Evolutionary conservation across 2,888 invertebrate species (phyloP).

Genomic region (Lithophane ornitopus): DNA sequence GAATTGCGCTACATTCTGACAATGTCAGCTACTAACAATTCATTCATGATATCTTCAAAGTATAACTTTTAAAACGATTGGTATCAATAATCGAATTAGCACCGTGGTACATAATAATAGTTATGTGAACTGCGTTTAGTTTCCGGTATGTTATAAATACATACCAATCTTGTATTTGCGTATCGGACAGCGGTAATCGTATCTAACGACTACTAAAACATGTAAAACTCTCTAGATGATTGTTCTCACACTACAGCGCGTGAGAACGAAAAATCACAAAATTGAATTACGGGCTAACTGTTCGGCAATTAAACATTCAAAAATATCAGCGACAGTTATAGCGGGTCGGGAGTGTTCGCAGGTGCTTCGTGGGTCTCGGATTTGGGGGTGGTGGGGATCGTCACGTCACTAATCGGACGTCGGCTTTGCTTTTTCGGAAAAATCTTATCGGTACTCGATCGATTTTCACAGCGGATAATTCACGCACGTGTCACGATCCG

Average conservation of each 20-base stretch:
- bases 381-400: conserved; percentile 82
- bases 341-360: conserved; percentile 80
- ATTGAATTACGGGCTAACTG: conserved; percentile 84
- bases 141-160: conserved; percentile 72
- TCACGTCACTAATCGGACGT: conserved; percentile 84
- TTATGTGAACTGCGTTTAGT: conserved; percentile 65
- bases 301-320: conserved; percentile 85
- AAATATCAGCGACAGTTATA: conserved; percentile 85
- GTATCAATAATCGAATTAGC: conserved; percentile 67
- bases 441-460: conserved; percentile 82
- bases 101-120: conserved; percentile 67
- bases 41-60: conserved; percentile 43
- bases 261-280: conserved; percentile 86
- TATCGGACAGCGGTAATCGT: conserved; percentile 81
- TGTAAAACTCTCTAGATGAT: conserved; percentile 78
- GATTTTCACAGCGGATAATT: conserved; percentile 89
- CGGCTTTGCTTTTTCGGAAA: conserved; percentile 83
- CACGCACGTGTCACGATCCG: conserved; percentile 86
- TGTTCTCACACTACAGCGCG: conserved; percentile 86
- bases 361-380: conserved; percentile 87
- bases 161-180: conserved; percentile 78
- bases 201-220: conserved; percentile 78
- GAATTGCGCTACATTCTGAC: conserved; percentile 27
- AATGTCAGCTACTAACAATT: conserved; percentile 53
- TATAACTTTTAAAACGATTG: conserved; percentile 61